These are phyloP conservation scores for Cecidostiba fungosa DNA, from an alignment of 2,888 invertebrate genomes.

Conservation along the genomic window DNA sequence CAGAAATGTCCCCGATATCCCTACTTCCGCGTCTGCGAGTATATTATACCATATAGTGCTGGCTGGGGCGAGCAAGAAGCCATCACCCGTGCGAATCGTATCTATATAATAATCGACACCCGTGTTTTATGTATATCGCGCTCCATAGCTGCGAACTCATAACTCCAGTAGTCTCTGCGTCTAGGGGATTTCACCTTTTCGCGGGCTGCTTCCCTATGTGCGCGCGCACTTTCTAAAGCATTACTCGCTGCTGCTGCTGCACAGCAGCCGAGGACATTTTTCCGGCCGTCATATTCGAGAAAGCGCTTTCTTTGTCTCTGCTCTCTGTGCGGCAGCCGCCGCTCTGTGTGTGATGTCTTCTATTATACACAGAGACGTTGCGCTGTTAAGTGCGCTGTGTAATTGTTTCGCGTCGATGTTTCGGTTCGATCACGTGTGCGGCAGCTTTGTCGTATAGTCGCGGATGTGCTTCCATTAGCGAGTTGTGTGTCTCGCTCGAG, in stretches of 20 bases:
- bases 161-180: background rate
- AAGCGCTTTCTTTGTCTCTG: conserved; percentile 64
- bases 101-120: background rate
- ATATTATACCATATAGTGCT: background rate
- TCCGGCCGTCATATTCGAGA: conserved; percentile 63
- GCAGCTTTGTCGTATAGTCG: background rate
- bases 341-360: background rate
- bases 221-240: conserved; percentile 64
- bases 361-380: background rate
- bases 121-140: background rate
- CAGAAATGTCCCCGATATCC: background rate
- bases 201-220: conserved; percentile 28
- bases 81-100: background rate
- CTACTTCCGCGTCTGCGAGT: background rate
- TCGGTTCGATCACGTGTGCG: background rate
- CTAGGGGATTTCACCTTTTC: conserved; percentile 11
- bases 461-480: background rate
- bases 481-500: background rate
- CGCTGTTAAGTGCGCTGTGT: background rate
- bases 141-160: background rate
- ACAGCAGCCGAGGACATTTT: conserved; percentile 63
- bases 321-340: too few species aligned
- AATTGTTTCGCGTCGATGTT: too few species aligned
- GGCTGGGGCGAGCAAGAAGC: background rate
- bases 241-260: background rate